A percentile compares a stretch with the other conserved stretches of the same genome.
phyloP scores from a whole-genome alignment of 2,888 invertebrate species.

The Standfussiana lucernea region DNA sequence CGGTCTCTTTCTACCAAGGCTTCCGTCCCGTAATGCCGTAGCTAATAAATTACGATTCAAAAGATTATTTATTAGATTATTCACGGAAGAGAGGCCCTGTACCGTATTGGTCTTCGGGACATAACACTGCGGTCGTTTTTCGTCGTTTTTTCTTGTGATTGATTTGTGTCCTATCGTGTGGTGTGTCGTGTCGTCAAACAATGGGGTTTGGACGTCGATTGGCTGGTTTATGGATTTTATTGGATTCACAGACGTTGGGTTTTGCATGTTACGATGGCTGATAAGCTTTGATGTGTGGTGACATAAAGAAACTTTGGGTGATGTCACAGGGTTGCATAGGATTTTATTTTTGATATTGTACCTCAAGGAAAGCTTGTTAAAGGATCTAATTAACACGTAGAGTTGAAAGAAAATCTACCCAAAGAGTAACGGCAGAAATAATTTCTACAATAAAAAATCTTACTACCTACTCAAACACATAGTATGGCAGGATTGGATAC shows the following conservation, averaged over 20 bases:
- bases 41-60: constrained; percentile 89
- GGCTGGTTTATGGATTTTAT: constrained; percentile 66
- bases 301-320: constrained; percentile 18
- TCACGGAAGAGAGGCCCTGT: constrained; percentile 84
- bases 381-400: not conserved
- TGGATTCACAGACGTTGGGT: constrained; percentile 48
- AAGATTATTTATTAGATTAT: constrained; percentile 91
- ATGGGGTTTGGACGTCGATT: constrained; percentile 61
- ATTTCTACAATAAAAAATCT: not conserved
- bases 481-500: constrained; percentile 11
- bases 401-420: not conserved
- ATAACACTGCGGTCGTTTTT: constrained; percentile 76
- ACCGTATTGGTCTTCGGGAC: constrained; percentile 88
- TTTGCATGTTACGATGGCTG: constrained; percentile 62
- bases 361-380: not conserved
- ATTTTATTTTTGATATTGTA: not conserved
- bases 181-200: constrained; percentile 66
- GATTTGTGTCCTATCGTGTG: constrained; percentile 82
- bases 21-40: constrained; percentile 87
- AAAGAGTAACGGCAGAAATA: not conserved
- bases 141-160: constrained; percentile 79
- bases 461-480: not conserved
- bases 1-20: constrained; percentile 80
- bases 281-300: constrained; percentile 51
- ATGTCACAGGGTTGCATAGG: not conserved